phyloP scores from a whole-genome alignment of 2,113 vertebrate genomes.

The Oreocharis arfaki region DNA sequence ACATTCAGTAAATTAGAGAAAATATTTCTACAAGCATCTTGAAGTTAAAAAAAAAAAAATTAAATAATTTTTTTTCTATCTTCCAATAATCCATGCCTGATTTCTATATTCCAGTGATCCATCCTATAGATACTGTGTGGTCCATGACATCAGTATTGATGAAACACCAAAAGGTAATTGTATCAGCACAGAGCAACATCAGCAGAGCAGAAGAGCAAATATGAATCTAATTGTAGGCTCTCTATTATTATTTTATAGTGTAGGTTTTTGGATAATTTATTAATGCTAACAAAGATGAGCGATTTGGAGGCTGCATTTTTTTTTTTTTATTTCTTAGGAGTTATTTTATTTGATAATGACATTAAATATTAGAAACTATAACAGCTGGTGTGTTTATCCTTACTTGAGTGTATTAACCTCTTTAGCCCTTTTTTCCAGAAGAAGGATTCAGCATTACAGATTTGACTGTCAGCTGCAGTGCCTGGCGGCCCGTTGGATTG shows the following conservation, averaged over 20 bases:
- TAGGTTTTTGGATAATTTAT: slow-evolving; percentile 59
- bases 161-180: neutral
- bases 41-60: neutral
- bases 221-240: slow-evolving; percentile 22
- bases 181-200: neutral
- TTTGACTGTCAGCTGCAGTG: slow-evolving; percentile 82
- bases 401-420: slow-evolving; percentile 89
- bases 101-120: neutral
- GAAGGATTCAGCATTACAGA: slow-evolving; percentile 81
- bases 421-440: slow-evolving; percentile 81
- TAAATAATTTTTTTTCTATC: neutral
- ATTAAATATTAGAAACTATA: slow-evolving; percentile 85
- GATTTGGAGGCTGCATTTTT: slow-evolving; percentile 16
- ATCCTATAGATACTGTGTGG: neutral
- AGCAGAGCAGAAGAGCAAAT: slow-evolving; percentile 41
- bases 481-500: slow-evolving; percentile 79
- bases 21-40: neutral
- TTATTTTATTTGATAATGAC: slow-evolving; percentile 80
- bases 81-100: neutral
- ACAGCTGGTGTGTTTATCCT: slow-evolving; percentile 88
- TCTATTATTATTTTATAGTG: slow-evolving; percentile 27
- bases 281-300: slow-evolving; percentile 50
- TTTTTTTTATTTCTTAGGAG: slow-evolving; percentile 67
- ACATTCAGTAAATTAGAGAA: neutral
- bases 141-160: neutral